phyloP scores from a whole-genome alignment of 2,113 vertebrate species.

The Crotalus helleri region DNA sequence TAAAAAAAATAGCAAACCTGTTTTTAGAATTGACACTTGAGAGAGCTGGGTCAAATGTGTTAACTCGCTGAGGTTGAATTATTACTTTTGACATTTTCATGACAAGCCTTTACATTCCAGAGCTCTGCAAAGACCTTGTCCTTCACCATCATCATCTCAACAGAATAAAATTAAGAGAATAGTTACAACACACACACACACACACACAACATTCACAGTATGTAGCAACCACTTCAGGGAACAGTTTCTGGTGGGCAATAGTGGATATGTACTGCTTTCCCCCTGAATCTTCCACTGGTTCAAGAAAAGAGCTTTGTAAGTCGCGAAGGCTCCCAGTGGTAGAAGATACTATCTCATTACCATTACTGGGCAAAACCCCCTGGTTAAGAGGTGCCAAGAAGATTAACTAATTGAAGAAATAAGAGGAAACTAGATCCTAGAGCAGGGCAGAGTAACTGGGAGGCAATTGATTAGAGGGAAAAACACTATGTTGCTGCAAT shows the following conservation, averaged over 20 bases:
- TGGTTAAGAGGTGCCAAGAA: background rate
- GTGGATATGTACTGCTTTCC: background rate
- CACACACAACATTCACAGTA: background rate
- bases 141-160: background rate
- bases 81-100: background rate
- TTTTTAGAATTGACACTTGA: background rate
- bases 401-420: background rate
- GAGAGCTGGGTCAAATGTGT: background rate
- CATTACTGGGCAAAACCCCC: background rate
- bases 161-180: background rate
- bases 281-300: background rate
- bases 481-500: background rate
- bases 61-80: background rate
- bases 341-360: background rate
- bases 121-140: background rate
- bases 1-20: background rate
- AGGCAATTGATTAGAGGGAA: background rate
- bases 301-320: background rate
- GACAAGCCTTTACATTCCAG: background rate
- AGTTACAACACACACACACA: background rate
- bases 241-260: background rate
- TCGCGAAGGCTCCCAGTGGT: background rate
- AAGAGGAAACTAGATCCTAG: background rate
- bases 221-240: background rate
- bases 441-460: background rate